A percentile compares a stretch with the other conserved stretches of the same genome.
These are phyloP conservation scores for Carposina sasakii DNA, from an alignment of 1,140 invertebrate species.

Conservation along the genomic window DNA sequence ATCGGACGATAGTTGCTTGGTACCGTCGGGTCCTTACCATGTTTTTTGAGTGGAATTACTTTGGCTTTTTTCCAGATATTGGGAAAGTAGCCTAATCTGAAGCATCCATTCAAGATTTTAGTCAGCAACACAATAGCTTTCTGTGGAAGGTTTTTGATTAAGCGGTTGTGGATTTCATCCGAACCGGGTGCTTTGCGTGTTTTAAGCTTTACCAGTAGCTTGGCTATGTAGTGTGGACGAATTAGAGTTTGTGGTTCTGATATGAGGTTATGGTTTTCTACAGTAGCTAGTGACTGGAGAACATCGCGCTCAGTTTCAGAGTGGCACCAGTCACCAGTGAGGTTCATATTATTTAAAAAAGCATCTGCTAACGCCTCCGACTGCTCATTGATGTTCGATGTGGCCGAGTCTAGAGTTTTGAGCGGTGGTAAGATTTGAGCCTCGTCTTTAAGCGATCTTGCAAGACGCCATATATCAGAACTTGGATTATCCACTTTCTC, in stretches of 20 bases:
- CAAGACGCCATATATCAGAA: background rate
- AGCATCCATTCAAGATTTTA: conserved; percentile 16
- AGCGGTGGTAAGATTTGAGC: too few species aligned
- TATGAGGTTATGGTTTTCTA: background rate
- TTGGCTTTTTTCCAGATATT: conserved; percentile 23
- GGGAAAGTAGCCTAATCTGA: conserved; percentile 15
- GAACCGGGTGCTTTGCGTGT: conserved; percentile 14
- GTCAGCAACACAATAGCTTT: conserved; percentile 8
- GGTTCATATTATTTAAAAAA: background rate
- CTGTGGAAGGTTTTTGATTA: conserved; percentile 17
- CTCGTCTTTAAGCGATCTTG: background rate
- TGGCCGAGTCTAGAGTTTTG: too few species aligned
- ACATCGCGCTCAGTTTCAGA: background rate
- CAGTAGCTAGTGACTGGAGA: background rate
- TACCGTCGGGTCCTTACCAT: conserved; percentile 16
- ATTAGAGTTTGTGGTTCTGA: background rate
- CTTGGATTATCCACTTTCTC: background rate
- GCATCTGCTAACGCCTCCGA: too few species aligned
- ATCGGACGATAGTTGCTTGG: conserved; percentile 28
- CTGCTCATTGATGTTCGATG: too few species aligned
- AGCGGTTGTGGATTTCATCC: conserved; percentile 21
- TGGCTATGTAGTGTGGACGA: background rate
- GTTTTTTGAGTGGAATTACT: conserved; percentile 25
- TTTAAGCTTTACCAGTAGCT: background rate
- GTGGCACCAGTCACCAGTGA: background rate